These are phyloP conservation scores for Columba livia DNA, from an alignment of 2,113 vertebrate genomes.

Conservation along the genomic window DNA sequence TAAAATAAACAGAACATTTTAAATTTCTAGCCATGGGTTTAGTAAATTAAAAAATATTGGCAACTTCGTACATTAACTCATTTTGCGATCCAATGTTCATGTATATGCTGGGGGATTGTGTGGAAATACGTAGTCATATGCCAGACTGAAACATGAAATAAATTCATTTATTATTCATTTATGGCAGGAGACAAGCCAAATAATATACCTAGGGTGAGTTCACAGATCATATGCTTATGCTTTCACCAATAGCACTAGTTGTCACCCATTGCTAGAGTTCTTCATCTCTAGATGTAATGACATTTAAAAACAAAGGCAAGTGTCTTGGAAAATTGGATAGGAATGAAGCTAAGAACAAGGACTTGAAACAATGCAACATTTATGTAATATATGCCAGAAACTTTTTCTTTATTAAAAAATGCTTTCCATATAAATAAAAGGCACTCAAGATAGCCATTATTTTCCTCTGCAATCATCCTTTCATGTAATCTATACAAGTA, in stretches of 20 bases:
- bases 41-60: background rate
- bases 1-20: background rate
- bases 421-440: slow-evolving; percentile 65
- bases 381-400: slow-evolving; percentile 51
- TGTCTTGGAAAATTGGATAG: slow-evolving; percentile 39
- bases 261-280: background rate
- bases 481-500: slow-evolving; percentile 66
- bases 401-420: slow-evolving; percentile 61
- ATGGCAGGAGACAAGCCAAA: background rate
- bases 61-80: background rate
- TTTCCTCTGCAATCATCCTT: slow-evolving; percentile 70
- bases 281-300: background rate
- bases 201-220: background rate
- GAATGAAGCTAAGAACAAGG: slow-evolving; percentile 34
- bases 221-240: background rate
- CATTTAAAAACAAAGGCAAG: slow-evolving; percentile 12
- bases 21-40: background rate
- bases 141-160: background rate
- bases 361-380: slow-evolving; percentile 55
- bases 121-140: background rate
- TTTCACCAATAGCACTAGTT: background rate
- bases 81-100: background rate
- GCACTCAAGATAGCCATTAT: slow-evolving; percentile 62
- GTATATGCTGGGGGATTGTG: background rate
- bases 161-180: background rate